Percentiles rank a stretch among this genome's conserved stretches.
phyloP scores from a whole-genome alignment of 2,888 invertebrate genomes.

The Dromius quadrimaculatus region DNA sequence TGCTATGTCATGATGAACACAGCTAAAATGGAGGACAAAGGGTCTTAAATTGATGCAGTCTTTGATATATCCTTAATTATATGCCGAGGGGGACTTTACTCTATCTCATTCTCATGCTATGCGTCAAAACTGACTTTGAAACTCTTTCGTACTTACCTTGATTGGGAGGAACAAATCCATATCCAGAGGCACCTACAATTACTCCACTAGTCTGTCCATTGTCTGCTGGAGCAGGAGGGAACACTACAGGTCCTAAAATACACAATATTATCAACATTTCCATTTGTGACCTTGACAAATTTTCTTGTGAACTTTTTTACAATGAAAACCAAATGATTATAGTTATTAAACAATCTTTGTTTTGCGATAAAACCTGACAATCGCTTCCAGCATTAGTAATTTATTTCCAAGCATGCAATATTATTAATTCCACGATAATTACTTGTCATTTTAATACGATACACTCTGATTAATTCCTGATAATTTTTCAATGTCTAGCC shows the following conservation, averaged over 20 bases:
- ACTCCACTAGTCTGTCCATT: conserved; percentile 81
- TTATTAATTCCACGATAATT: not conserved
- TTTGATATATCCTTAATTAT: not conserved
- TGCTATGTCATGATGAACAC: not conserved
- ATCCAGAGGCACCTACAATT: conserved; percentile 85
- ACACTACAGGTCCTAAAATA: conserved; percentile 81
- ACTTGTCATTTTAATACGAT: not conserved
- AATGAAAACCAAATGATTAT: not conserved
- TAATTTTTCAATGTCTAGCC: conserved; percentile 35
- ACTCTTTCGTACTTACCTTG: conserved; percentile 77
- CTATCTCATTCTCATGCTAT: too few species aligned
- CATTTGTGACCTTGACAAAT: too few species aligned
- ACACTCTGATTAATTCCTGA: conserved; percentile 40
- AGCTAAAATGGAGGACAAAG: not conserved
- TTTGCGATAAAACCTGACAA: not conserved
- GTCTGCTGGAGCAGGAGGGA: conserved; percentile 79
- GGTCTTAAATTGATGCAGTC: not conserved
- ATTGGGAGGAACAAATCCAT: conserved; percentile 85
- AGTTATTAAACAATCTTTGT: not conserved
- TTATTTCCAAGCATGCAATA: not conserved
- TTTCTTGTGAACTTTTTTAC: not conserved
- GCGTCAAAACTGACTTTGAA: too few species aligned
- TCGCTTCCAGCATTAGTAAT: conserved; percentile 1
- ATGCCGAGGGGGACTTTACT: not conserved
- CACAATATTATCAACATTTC: too few species aligned